Base-by-base conservation (phyloP, 2,888 invertebrate genomes). In the Brachypalpus laphriformis region DNA sequence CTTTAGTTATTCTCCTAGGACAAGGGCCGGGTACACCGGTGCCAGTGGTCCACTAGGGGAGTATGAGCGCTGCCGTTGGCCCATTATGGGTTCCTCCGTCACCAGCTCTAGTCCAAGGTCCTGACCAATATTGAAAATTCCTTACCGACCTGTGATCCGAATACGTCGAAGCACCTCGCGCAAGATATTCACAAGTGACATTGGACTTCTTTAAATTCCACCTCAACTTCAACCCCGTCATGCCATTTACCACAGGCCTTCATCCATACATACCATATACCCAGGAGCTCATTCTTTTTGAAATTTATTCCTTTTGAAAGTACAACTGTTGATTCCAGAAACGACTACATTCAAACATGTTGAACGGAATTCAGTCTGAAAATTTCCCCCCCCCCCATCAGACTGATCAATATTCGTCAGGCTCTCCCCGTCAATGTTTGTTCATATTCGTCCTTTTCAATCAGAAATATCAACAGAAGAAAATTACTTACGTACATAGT, bases 371-470 rank as follows among this genome's bases (percentile, higher is more conserved):
- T 56, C 18, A 31, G 14, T 7, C 28, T 31, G 5, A 9, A 56
- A 31, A 56, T 56, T 11, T 3, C 34, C 56, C 31, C 56, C 34
- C 34, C 56, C 31, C 56, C 34, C 34, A 56, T 56, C 31, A 31
- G 34, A 9, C 11, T 56, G 34, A 31, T 54, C 54, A 54, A 16
- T 31, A 16, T 8, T 31, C 18, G 31, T 56, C 31, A 56, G 31
- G 3, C 16, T 56, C 31, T 31, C 11, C 18, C 11, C 18, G 18
- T 18, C 34, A 56, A 18, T 34, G 31, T 31, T 56, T 54, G 28
- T 28, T 54, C 56, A 56, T 34, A 56, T 56, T 56, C 34, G 56
- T 34, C 56, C 34, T 56, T 34, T 54, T 56, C 31, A 56, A 56
- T 34, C 31, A 28, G 34, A 56, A 56, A 31, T 56, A 34, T 56